Evolutionary conservation across 2,888 invertebrate genomes (phyloP), one percentile per base, ranked within the genome.

Genomic region (Drosophila nr. perissopoda): DNA sequence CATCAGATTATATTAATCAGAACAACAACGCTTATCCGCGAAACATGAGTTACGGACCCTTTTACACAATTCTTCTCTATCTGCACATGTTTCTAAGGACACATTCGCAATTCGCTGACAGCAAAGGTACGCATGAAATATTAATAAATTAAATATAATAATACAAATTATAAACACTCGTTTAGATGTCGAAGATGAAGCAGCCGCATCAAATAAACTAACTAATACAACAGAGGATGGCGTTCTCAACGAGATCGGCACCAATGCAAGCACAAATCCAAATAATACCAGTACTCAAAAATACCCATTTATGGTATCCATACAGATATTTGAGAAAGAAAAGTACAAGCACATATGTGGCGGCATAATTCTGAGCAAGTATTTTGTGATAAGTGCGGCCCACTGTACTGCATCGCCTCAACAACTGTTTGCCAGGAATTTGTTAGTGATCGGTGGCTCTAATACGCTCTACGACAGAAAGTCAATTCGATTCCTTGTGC

Each of bases 331-430:
- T 56, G 36, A 27, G 0, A 68, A 56, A 2, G 72, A 61, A 0
- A 76, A 42, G 13, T 89, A 84, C 56, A 58, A 65, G 13, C 90
- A 90, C 40, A 73, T 83, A 5, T 93, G 93, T 64, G 92, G 92
- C 6, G 93, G 92, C n/a, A 82, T 87, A 1, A 92, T 92, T 18
- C 79, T 92, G 13, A 67, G 76, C 25, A 78, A 82, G n/a, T 68
- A 86, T 11, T 79, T 91, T 45, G 87, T 93, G 2, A 38, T 93
- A n/a, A 91, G 91, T 1, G 90, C 92, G 0, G 92, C 92, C 0
- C 93, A 93, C 72, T 93, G 93, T 69, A 77, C 86, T 4, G 16
- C 74, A 4, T 75, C 73, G 18, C 57, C 67, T 0, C 25, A 0
- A 0, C 18, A 33, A 2, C 68, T 70, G 2, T 38, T 25, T 0